These are phyloP conservation scores for Aelia acuminata DNA, from an alignment of 2,888 invertebrate genomes.

Conservation along the genomic window DNA sequence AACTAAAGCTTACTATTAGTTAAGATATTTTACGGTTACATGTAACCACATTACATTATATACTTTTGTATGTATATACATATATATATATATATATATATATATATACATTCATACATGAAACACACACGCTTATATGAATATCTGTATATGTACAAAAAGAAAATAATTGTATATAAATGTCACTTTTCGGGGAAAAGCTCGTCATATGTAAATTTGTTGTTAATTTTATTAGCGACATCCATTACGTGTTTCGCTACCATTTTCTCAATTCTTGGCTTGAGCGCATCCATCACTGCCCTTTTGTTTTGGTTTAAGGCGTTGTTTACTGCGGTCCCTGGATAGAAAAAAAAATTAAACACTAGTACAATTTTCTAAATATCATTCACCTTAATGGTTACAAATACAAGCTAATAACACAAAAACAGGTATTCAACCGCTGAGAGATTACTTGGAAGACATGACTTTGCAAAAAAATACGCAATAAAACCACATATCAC, in stretches of 20 bases:
- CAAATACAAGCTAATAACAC: not conserved
- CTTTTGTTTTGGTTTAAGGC: conserved; percentile 79
- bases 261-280: conserved; percentile 77
- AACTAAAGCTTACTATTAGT: too few relatives aligned
- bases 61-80: too few relatives aligned
- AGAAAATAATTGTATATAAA: not conserved
- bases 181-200: conserved; percentile 72
- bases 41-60: too few relatives aligned
- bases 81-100: too few relatives aligned
- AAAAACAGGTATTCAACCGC: not conserved
- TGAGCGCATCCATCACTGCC: conserved; percentile 77
- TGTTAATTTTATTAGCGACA: conserved; percentile 79
- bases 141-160: too few relatives aligned
- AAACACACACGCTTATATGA: too few relatives aligned
- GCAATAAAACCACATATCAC: not conserved
- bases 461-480: not conserved
- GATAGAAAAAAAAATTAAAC: conserved; percentile 53
- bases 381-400: not conserved
- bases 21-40: too few relatives aligned
- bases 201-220: conserved; percentile 80
- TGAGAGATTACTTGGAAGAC: not conserved
- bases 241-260: conserved; percentile 78
- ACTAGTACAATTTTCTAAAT: not conserved
- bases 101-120: too few relatives aligned
- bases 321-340: conserved; percentile 78